Evolutionary conservation across 2,797 vertebrate genomes (phyloP).

Genomic region (Sebastolobus alascanus): DNA sequence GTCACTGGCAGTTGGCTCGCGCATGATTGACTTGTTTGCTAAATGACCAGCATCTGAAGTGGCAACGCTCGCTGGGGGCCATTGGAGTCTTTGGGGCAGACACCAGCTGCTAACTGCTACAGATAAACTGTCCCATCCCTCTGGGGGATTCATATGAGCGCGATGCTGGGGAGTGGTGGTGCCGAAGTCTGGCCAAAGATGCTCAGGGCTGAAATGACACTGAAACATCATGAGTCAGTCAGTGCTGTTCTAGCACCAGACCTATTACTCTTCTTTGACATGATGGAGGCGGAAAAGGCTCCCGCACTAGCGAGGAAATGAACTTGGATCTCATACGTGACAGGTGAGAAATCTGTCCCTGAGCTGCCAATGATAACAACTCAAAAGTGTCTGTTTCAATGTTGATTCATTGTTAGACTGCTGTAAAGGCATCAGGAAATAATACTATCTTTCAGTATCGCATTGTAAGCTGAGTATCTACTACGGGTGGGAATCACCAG

Average conservation of each 20-base stretch:
- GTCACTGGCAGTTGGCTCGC: constrained; percentile 73
- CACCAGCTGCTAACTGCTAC: constrained; percentile 79
- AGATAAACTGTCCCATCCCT: constrained; percentile 72
- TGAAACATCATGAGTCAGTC: constrained; percentile 68
- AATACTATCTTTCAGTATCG: neutral
- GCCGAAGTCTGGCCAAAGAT: constrained; percentile 64
- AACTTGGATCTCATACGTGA: constrained; percentile 29
- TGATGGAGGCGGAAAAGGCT: constrained; percentile 56
- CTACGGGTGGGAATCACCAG: neutral
- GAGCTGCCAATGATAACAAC: constrained; percentile 17
- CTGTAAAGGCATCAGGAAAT: constrained; percentile 10
- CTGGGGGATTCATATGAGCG: constrained; percentile 60
- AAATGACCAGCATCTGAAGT: constrained; percentile 78
- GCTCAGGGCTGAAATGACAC: constrained; percentile 70
- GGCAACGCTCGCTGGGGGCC: constrained; percentile 68
- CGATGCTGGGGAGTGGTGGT: constrained; percentile 39
- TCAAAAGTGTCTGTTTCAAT: constrained; percentile 17
- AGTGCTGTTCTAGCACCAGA: constrained; percentile 34
- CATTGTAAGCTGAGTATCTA: constrained; percentile 5
- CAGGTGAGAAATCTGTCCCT: constrained; percentile 38
- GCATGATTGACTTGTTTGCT: constrained; percentile 85
- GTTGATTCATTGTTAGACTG: constrained; percentile 6
- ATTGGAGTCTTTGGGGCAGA: constrained; percentile 70
- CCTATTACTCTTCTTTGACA: constrained; percentile 56
- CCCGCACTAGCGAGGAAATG: constrained; percentile 24